phyloP scores from a whole-genome alignment of 2,888 invertebrate genomes.

The Epistrophe eligans region DNA sequence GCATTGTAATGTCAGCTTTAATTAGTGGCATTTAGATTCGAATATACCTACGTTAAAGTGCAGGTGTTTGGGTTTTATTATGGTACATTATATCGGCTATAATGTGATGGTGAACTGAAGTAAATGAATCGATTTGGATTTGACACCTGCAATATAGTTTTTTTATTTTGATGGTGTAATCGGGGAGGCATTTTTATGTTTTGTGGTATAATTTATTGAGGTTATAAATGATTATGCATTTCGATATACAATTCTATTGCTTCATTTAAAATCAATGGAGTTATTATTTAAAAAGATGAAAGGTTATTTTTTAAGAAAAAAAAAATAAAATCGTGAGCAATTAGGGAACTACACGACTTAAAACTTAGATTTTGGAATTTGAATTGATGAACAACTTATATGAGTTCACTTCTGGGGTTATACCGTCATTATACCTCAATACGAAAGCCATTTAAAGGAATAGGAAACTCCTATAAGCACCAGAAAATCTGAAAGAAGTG shows the following conservation, averaged over 20 bases:
- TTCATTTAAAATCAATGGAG: background rate
- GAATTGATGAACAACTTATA: no score
- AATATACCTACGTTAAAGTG: slow-evolving; percentile 21
- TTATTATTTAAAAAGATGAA: background rate
- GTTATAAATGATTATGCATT: background rate
- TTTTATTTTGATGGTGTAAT: slow-evolving; percentile 24
- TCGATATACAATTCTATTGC: background rate
- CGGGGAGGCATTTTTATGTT: slow-evolving; percentile 2
- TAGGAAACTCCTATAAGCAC: no score
- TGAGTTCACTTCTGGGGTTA: no score
- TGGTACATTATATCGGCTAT: background rate
- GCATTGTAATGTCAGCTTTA: slow-evolving; percentile 67
- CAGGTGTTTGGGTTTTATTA: slow-evolving; percentile 31
- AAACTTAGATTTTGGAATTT: no score
- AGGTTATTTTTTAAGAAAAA: no score
- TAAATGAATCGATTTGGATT: slow-evolving; percentile 45
- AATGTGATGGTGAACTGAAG: background rate
- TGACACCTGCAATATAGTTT: slow-evolving; percentile 43
- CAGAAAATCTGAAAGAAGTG: no score
- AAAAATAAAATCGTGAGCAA: no score
- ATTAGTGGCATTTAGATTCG: slow-evolving; percentile 58
- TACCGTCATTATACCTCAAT: no score
- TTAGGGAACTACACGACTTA: no score
- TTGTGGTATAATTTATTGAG: slow-evolving; percentile 4
- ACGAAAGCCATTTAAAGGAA: no score